phyloP scores from a whole-genome alignment of 2,113 vertebrate species.

The Tringa solitaria region DNA sequence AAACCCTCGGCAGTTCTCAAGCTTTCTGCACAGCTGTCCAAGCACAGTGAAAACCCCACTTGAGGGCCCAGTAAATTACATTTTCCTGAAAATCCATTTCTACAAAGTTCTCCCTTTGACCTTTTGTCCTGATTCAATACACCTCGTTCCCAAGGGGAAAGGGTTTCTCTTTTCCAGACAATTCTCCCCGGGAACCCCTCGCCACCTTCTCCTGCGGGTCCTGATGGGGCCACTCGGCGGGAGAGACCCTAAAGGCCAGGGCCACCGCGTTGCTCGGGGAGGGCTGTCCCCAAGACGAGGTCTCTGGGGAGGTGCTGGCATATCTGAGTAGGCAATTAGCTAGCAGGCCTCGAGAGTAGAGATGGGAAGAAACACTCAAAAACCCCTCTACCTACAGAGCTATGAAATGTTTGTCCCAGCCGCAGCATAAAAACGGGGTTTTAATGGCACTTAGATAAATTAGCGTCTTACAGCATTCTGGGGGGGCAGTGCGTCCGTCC shows the following conservation, averaged over 20 bases:
- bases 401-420: background rate
- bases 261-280: rapidly evolving
- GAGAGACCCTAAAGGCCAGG: background rate
- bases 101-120: background rate
- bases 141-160: background rate
- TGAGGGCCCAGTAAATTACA: background rate
- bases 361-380: background rate
- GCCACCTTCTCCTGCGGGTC: rapidly evolving
- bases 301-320: background rate
- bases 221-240: background rate
- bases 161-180: background rate
- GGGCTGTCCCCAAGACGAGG: background rate
- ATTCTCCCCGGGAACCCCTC: rapidly evolving
- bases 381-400: background rate
- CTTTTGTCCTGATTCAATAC: background rate
- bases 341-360: background rate
- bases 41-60: background rate
- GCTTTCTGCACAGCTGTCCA: background rate
- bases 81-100: slow-evolving; percentile 33
- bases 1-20: background rate
- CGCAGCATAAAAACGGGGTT: background rate
- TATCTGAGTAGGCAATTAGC: background rate
- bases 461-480: background rate
- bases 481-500: background rate
- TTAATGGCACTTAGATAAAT: slow-evolving; percentile 17